phyloP scores from a whole-genome alignment of 1,140 invertebrate species.

The Saccostrea cuccullata region DNA sequence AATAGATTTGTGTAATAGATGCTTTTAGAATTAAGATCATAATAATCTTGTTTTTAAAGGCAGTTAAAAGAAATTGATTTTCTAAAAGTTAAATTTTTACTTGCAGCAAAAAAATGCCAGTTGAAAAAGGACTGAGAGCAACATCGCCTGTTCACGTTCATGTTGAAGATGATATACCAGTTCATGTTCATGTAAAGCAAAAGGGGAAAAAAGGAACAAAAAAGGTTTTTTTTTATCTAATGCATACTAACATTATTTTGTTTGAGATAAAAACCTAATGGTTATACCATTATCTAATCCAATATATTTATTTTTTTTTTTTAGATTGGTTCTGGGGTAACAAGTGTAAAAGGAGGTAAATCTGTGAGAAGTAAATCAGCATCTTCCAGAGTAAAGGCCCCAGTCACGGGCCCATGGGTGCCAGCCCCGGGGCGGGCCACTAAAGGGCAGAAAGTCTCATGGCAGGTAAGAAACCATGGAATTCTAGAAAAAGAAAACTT shows the following conservation, averaged over 20 bases:
- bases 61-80: not conserved
- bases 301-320: conserved; percentile 29
- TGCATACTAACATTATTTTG: not conserved
- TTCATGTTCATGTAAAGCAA: conserved; percentile 77
- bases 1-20: too few species aligned
- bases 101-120: conserved; percentile 59
- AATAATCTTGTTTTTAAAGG: too few species aligned
- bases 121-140: conserved; percentile 66
- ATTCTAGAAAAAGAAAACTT: not conserved
- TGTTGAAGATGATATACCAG: conserved; percentile 75
- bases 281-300: not conserved
- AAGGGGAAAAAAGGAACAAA: conserved; percentile 65
- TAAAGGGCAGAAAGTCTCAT: conserved; percentile 70
- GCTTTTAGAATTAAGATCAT: too few species aligned
- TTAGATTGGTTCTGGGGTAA: conserved; percentile 36
- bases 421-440: conserved; percentile 75
- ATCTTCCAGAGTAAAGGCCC: conserved; percentile 67
- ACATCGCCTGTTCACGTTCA: conserved; percentile 77
- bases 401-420: conserved; percentile 73
- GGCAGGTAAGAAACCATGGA: conserved; percentile 70
- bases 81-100: not conserved
- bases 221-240: not conserved
- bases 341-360: conserved; percentile 34
- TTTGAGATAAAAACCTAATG: not conserved
- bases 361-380: conserved; percentile 43